A percentile compares a stretch with the other conserved stretches of the same genome.
phyloP scores from a whole-genome alignment of 2,888 invertebrate genomes.

The Mimachlamys varia region DNA sequence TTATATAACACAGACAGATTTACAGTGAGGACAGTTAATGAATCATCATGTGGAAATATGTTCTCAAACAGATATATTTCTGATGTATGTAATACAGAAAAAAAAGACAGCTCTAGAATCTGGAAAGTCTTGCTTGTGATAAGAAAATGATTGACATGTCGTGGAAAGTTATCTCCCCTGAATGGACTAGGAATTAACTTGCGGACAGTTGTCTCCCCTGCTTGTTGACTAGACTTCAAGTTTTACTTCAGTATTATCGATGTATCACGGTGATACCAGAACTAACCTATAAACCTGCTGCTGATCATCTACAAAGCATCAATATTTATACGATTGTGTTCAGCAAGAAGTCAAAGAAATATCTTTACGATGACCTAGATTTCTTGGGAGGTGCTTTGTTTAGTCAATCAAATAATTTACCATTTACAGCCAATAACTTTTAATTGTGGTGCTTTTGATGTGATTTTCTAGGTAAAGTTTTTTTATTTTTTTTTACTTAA shows the following conservation, averaged over 20 bases:
- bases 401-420: background rate
- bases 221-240: background rate
- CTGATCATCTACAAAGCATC: background rate
- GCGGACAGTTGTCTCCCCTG: background rate
- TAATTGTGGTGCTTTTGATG: background rate
- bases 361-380: background rate
- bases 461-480: background rate
- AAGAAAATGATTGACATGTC: background rate
- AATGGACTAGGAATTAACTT: background rate
- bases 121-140: background rate
- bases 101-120: no score
- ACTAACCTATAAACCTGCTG: background rate
- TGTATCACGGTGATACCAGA: background rate
- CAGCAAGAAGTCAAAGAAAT: background rate
- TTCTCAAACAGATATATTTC: no score
- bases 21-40: no score
- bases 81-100: no score
- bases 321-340: background rate
- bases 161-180: background rate
- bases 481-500: background rate
- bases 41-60: no score
- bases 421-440: background rate
- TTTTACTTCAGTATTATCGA: background rate
- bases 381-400: background rate
- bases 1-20: no score